These are phyloP conservation scores for Aelia acuminata DNA, from an alignment of 2,888 invertebrate genomes.

Conservation along the genomic window DNA sequence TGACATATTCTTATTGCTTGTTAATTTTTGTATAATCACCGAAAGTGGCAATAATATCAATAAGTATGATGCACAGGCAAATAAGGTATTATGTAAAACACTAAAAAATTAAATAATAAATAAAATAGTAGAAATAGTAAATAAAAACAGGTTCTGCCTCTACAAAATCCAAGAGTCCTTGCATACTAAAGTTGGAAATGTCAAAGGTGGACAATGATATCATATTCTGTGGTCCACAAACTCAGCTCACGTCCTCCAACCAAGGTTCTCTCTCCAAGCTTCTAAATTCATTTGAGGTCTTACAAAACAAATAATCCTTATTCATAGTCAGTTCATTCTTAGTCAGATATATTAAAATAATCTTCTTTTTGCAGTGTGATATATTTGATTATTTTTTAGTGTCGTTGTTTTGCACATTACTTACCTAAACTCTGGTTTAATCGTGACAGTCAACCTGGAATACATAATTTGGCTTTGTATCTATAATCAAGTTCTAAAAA, in stretches of 20 bases:
- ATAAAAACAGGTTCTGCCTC: not conserved
- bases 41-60: not conserved
- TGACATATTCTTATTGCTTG: too few species aligned
- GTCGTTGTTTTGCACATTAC: too few species aligned
- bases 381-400: too few species aligned
- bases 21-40: not conserved
- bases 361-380: too few species aligned
- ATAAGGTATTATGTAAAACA: not conserved
- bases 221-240: constrained; percentile 29
- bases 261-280: not conserved
- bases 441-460: too few species aligned
- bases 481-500: too few species aligned
- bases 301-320: not conserved
- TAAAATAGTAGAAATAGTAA: not conserved
- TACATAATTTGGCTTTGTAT: too few species aligned
- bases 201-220: constrained; percentile 34
- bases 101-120: not conserved
- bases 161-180: constrained; percentile 31
- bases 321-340: too few species aligned
- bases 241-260: not conserved
- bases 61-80: not conserved
- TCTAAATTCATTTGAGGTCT: not conserved
- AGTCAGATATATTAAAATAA: too few species aligned
- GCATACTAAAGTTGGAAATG: constrained; percentile 17
- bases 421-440: too few species aligned